phyloP scores from a whole-genome alignment of 2,113 vertebrate species.

The Choloepus hoffmanni region DNA sequence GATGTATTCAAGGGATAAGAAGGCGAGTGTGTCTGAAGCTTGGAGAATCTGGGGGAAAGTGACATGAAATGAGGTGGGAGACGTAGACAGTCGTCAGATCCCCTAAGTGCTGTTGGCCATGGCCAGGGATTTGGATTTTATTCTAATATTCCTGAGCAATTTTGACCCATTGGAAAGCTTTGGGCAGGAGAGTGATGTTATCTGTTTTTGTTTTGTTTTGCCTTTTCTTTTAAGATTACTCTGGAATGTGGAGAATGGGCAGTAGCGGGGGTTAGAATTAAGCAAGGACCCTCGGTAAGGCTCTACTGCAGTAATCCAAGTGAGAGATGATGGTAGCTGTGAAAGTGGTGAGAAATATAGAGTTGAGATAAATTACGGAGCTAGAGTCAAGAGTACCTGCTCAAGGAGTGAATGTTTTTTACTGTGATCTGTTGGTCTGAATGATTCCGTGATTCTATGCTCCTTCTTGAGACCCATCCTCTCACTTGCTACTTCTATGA shows the following conservation, averaged over 20 bases:
- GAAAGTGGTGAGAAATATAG: neutral
- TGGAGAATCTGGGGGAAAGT: neutral
- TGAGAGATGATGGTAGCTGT: rapidly evolving
- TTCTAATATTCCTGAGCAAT: neutral
- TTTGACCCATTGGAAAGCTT: neutral
- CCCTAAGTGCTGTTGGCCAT: neutral
- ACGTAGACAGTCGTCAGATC: neutral
- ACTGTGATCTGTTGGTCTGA: neutral
- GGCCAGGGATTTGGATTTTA: neutral
- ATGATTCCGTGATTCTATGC: neutral
- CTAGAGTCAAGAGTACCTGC: neutral
- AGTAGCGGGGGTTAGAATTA: neutral
- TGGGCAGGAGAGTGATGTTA: neutral
- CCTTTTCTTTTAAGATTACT: neutral
- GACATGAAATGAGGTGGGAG: neutral
- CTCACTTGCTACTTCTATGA: neutral
- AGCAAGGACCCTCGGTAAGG: neutral
- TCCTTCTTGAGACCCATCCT: neutral
- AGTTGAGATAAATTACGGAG: neutral
- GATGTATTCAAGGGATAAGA: neutral
- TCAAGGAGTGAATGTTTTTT: neutral
- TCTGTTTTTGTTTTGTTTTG: conserved; percentile 4
- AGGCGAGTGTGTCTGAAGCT: neutral
- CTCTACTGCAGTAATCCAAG: neutral
- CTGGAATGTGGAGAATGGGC: neutral